Percentiles rank a stretch among this genome's conserved stretches.
Evolutionary conservation across 2,888 invertebrate genomes (phyloP).

Genomic region (Idaea aversata): DNA sequence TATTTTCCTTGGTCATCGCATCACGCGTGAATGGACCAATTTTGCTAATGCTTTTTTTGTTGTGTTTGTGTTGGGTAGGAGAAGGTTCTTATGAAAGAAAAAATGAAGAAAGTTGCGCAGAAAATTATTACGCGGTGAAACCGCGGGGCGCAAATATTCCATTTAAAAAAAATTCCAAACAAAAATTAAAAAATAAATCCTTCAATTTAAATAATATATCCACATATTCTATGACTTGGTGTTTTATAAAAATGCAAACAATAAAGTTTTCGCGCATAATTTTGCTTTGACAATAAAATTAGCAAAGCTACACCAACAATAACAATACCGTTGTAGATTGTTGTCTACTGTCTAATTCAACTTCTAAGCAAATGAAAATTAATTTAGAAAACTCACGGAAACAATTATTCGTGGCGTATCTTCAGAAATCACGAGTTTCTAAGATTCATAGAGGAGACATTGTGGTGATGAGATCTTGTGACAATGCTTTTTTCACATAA

Average conservation of each 20-base stretch:
- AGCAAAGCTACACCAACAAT: not conserved
- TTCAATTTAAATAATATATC: too few species aligned
- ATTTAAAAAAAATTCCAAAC: too few species aligned
- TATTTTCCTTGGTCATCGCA: too few species aligned
- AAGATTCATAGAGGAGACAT: constrained; percentile 41
- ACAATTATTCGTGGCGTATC: constrained; percentile 42
- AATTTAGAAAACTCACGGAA: constrained; percentile 37
- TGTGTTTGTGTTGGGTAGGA: too few species aligned
- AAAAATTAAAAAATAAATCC: too few species aligned
- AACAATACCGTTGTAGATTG: not conserved
- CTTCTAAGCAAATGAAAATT: constrained; percentile 10
- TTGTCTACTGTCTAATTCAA: constrained; percentile 6
- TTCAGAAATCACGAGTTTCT: constrained; percentile 42
- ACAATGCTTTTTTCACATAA: constrained; percentile 65
- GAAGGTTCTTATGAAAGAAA: too few species aligned
- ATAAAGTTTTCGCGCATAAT: not conserved
- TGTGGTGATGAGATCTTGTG: constrained; percentile 40
- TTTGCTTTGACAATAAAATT: not conserved
- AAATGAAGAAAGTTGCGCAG: too few species aligned
- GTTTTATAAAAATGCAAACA: not conserved
- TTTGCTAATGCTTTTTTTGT: too few species aligned
- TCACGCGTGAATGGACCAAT: too few species aligned
- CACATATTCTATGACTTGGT: too few species aligned
- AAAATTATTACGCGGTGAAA: too few species aligned
- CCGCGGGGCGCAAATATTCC: too few species aligned